Evolutionary conservation across 1,140 invertebrate species (phyloP).

Genomic region (Bombus pascuorum): DNA sequence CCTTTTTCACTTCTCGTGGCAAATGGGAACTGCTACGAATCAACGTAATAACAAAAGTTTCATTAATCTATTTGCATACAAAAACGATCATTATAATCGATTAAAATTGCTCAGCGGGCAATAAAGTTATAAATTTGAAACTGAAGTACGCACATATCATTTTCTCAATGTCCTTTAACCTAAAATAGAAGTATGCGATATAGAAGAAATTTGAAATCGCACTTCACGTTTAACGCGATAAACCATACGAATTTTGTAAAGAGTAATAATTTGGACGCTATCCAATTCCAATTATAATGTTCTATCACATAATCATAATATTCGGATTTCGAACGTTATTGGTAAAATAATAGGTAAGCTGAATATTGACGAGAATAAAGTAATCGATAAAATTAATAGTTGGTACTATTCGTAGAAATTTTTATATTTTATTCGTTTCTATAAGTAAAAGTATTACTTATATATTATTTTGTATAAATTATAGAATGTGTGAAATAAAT

Average conservation of each 20-base stretch:
- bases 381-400: conserved; percentile 37
- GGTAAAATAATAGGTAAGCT: conserved; percentile 21
- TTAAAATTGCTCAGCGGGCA: conserved; percentile 5
- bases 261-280: conserved; percentile 14
- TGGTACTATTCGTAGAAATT: background rate
- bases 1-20: background rate
- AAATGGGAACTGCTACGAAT: background rate
- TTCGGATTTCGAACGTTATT: conserved; percentile 19
- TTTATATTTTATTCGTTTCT: background rate
- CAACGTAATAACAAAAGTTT: background rate
- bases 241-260: conserved; percentile 27
- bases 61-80: background rate
- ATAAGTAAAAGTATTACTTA: background rate
- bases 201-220: conserved; percentile 22
- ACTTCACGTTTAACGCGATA: conserved; percentile 3
- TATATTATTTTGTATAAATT: background rate
- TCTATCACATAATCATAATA: conserved; percentile 6
- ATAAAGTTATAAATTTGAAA: background rate
- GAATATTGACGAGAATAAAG: background rate
- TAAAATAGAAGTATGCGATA: conserved; percentile 43
- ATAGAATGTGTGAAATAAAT: background rate
- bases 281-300: conserved; percentile 53
- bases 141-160: background rate
- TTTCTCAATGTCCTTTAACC: conserved; percentile 21
- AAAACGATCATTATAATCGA: background rate